Evolutionary conservation across 92 coral and sea anemone genomes (phyloP).

Genomic region (Galaxea fascicularis): DNA sequence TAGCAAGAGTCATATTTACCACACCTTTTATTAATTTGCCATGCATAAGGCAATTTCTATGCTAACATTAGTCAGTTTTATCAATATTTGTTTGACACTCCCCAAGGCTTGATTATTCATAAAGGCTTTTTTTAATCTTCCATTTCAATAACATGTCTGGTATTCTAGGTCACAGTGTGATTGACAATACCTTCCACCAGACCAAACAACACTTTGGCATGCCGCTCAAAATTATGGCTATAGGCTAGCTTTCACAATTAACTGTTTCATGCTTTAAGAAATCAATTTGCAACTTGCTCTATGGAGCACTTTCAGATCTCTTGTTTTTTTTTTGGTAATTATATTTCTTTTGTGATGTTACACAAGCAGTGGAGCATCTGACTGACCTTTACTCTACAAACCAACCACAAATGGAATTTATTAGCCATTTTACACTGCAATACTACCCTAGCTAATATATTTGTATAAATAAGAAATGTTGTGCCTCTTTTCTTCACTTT

Average conservation of each 20-base stretch:
- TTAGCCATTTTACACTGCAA: constrained; percentile 6
- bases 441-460: not conserved
- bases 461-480: not conserved
- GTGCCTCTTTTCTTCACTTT: not conserved
- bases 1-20: not conserved
- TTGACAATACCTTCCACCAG: constrained; percentile 1
- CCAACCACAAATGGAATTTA: not conserved
- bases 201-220: constrained; percentile 4
- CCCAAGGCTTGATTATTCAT: not conserved
- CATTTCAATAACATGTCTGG: constrained; percentile 13
- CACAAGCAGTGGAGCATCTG: not conserved
- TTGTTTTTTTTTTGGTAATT: not conserved
- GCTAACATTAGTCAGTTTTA: constrained; percentile 4
- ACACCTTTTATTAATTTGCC: not conserved
- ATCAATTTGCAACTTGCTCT: not conserved
- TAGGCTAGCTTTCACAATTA: not conserved
- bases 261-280: not conserved
- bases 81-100: constrained; percentile 15
- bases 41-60: constrained; percentile 8
- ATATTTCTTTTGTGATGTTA: not conserved
- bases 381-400: constrained; percentile 1
- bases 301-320: not conserved
- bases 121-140: not conserved
- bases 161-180: constrained; percentile 2
- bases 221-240: not conserved